Evolutionary conservation across 2,113 vertebrate genomes (phyloP).

Genomic region (Dolichotis patagonum): DNA sequence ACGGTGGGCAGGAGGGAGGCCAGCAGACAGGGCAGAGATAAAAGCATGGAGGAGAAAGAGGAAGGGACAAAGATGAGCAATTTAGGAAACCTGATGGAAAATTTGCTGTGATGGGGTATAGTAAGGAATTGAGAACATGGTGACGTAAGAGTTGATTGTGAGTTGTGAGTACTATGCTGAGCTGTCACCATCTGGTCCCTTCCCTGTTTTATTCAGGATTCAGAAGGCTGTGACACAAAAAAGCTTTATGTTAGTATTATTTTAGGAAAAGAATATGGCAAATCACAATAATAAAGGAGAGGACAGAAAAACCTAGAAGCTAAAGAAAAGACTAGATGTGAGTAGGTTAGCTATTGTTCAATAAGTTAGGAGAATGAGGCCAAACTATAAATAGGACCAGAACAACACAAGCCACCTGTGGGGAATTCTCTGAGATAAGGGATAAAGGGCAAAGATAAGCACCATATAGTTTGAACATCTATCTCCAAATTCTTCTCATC

Average conservation of each 20-base stretch:
- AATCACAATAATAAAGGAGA: neutral
- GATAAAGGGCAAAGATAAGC: neutral
- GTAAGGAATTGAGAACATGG: neutral
- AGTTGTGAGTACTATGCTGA: neutral
- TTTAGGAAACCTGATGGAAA: neutral
- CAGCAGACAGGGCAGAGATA: neutral
- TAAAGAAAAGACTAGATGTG: neutral
- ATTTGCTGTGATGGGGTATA: neutral
- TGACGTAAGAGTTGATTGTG: neutral
- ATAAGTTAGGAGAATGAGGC: neutral
- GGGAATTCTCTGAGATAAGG: neutral
- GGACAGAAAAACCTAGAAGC: neutral
- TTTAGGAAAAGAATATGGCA: neutral
- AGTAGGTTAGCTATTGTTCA: neutral
- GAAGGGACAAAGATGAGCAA: neutral
- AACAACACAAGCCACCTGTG: neutral
- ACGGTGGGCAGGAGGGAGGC: neutral
- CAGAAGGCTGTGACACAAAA: neutral
- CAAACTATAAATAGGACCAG: neutral
- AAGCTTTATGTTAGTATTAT: slow-evolving; percentile 2
- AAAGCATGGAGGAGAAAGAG: neutral
- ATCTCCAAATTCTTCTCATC: neutral
- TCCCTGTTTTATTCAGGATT: slow-evolving; percentile 11
- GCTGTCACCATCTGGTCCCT: neutral
- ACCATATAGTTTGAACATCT: neutral